Base-by-base conservation (phyloP, 2,113 vertebrate genomes). In the Muscicapa adusta region DNA sequence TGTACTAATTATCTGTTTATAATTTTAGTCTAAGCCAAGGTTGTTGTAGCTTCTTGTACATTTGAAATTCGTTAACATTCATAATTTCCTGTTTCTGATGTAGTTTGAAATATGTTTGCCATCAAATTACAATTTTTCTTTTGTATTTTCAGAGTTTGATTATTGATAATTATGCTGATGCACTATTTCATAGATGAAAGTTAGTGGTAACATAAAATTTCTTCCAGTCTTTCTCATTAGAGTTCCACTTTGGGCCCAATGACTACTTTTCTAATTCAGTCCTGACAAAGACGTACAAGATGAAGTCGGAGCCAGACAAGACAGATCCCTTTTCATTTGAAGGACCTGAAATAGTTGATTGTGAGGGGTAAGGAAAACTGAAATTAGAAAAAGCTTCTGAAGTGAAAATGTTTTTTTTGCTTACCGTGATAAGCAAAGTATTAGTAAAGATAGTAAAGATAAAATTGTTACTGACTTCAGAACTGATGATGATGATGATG, bases 221-320 rank as follows among this genome's bases (percentile, higher is more conserved):
- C 51, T 96, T 94, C 11, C 85, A 99, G 99, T 99, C 98, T 98
- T 99, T 99, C 93, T 99, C 99, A 54, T 97, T 99, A 98, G 99
- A 99, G 98, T 99, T 99, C 97, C 98, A 99, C 98, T 99, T 99
- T 48, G 99, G 99, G 95, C 97, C 99, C 85, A 99, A 99, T 60
- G 98, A 98, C 89, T 99, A 98, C 98, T 99, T 99, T 74, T 98
- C 98, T 97, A 99, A 99, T 75, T 92, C 98, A 40, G 96, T 99
- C 85, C 98, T 99, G 97, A 99, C 99, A 36, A 99, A 99, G 97
- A 98, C 98, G 4, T 99, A 99, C 98, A 99, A 99, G 98, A 99
- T 99, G 99, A 99, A 99, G 96, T 99, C 99, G 0, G 99, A 99
- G 91, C 99, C 99, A 15, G 99, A 99, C 50, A 94, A 98, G 40